phyloP scores from a whole-genome alignment of 1,140 invertebrate genomes.

The Hormaphis cornu region DNA sequence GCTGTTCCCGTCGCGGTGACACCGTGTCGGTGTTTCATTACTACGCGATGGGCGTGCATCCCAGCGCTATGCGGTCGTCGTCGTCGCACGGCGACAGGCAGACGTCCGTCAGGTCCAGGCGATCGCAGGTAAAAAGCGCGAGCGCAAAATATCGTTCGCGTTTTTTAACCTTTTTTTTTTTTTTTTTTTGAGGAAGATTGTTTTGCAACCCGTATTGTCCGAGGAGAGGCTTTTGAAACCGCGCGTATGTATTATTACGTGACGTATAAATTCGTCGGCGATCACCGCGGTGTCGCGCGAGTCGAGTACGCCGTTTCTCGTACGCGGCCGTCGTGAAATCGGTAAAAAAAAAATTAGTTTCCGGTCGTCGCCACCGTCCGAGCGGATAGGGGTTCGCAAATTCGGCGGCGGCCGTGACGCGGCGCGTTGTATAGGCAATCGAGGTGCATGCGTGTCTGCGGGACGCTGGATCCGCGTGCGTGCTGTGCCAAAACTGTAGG shows the following conservation, averaged over 20 bases:
- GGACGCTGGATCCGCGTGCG: background rate
- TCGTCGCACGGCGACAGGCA: constrained; percentile 21
- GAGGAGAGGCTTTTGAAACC: no score
- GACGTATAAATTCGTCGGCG: no score
- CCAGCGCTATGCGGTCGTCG: constrained; percentile 21
- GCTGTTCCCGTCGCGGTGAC: background rate
- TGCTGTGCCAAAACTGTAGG: no score
- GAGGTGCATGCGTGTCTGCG: constrained; percentile 1
- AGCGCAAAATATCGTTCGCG: no score
- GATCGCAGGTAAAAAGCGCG: constrained; percentile 10
- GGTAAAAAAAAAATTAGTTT: background rate
- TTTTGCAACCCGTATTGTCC: no score
- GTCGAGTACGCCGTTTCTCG: no score
- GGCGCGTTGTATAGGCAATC: constrained; percentile 5
- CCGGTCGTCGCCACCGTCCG: background rate
- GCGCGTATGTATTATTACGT: no score
- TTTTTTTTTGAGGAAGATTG: no score
- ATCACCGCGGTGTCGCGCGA: no score
- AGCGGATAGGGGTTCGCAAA: constrained; percentile 8
- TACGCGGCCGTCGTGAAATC: no score
- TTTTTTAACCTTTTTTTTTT: no score
- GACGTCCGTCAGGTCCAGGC: constrained; percentile 12
- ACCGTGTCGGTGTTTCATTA: constrained; percentile 22
- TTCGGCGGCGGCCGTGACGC: background rate
- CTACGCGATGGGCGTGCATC: constrained; percentile 26